These are phyloP conservation scores for Darevskia nairensis DNA, from an alignment of 2,797 vertebrate species.

Conservation along the genomic window DNA sequence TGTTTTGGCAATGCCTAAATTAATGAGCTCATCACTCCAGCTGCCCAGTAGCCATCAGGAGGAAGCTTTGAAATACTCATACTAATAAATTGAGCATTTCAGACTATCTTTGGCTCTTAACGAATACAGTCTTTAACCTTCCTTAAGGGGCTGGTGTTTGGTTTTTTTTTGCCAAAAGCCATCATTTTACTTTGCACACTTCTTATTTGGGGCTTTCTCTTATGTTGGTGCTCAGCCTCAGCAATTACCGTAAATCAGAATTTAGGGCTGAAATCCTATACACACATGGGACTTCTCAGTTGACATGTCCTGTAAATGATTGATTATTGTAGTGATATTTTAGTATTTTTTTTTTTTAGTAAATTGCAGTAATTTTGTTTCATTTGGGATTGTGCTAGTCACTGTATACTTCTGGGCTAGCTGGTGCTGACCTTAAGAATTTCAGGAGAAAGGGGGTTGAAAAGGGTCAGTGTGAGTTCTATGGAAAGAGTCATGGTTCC, in stretches of 20 bases:
- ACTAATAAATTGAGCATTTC: neutral
- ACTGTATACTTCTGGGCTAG: neutral
- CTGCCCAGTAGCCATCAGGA: neutral
- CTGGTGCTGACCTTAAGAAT: neutral
- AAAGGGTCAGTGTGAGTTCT: neutral
- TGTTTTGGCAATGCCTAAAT: neutral
- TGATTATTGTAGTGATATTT: neutral
- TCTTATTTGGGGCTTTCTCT: neutral
- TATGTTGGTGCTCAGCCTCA: neutral
- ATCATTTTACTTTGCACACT: neutral
- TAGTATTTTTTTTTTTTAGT: neutral
- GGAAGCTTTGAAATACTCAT: neutral
- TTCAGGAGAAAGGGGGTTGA: accelerated
- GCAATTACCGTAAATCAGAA: neutral
- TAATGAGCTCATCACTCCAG: conserved; percentile 6
- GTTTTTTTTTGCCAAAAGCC: neutral
- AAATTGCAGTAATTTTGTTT: neutral
- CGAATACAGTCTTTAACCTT: neutral
- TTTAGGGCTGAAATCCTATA: neutral
- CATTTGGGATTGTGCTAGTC: neutral
- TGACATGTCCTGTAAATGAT: too few species aligned
- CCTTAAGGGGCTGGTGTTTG: neutral
- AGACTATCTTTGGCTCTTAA: neutral
- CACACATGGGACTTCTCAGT: neutral
- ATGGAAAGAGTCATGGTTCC: neutral